A percentile compares a stretch with the other conserved stretches of the same genome.
These are phyloP conservation scores for Diplazon laetatorius DNA, from an alignment of 2,888 invertebrate species.

Conservation along the genomic window DNA sequence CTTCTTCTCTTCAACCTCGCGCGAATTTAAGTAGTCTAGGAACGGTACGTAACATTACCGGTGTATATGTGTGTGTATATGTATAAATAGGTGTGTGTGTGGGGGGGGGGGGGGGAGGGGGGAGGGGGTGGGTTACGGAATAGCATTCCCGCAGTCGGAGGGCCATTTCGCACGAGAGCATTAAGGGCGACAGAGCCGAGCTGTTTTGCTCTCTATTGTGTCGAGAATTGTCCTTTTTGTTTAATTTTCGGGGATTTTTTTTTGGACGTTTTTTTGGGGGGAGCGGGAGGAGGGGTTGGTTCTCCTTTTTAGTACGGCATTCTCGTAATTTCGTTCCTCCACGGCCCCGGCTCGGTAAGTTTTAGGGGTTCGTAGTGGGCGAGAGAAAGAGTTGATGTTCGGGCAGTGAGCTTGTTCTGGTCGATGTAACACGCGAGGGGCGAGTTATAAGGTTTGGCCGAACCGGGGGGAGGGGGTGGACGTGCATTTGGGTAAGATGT, in stretches of 20 bases:
- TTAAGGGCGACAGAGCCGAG: slow-evolving; percentile 57
- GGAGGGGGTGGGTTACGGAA: too few relatives aligned
- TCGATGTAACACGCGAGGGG: slow-evolving; percentile 34
- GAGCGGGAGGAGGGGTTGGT: too few relatives aligned
- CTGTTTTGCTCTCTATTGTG: slow-evolving; percentile 63
- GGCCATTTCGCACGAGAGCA: slow-evolving; percentile 62
- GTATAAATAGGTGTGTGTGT: neutral
- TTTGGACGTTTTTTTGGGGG: neutral
- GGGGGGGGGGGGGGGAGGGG: too few relatives aligned
- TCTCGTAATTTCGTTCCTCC: slow-evolving; percentile 62
- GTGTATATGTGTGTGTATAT: slow-evolving; percentile 6
- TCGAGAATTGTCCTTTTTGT: slow-evolving; percentile 66
- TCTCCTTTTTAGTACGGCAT: neutral
- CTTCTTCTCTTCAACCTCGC: too few relatives aligned
- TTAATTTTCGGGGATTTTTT: slow-evolving; percentile 17
- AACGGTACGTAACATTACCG: slow-evolving; percentile 20
- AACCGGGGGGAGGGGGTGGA: too few relatives aligned
- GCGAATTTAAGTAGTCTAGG: slow-evolving; percentile 64
- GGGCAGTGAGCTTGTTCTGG: slow-evolving; percentile 20
- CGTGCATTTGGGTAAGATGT: neutral
- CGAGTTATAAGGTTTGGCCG: slow-evolving; percentile 11
- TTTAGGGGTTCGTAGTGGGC: slow-evolving; percentile 47
- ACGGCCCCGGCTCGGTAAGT: slow-evolving; percentile 55
- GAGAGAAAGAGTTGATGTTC: slow-evolving; percentile 32
- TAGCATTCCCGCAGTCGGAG: slow-evolving; percentile 56